Evolutionary conservation across 2,113 vertebrate genomes (phyloP).

Genomic region (Myiopsitta monachus): DNA sequence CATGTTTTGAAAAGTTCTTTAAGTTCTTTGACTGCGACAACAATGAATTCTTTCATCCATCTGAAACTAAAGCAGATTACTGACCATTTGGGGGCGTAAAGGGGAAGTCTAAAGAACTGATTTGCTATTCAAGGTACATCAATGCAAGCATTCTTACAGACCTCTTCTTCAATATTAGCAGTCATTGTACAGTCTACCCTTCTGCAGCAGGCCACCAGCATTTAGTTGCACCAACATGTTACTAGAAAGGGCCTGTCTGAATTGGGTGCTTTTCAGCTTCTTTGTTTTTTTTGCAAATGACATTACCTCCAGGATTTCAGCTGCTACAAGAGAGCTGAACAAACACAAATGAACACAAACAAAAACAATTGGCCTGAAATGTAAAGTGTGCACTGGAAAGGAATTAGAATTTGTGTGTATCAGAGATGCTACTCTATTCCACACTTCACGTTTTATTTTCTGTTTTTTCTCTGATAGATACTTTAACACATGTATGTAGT

Average conservation of each 20-base stretch:
- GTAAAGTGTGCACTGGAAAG: background rate
- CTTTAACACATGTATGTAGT: background rate
- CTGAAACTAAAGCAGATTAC: background rate
- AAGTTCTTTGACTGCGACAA: background rate
- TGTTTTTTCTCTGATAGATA: background rate
- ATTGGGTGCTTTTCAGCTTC: background rate
- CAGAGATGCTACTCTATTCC: background rate
- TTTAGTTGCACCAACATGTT: background rate
- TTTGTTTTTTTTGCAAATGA: background rate
- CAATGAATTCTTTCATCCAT: background rate
- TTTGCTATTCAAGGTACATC: background rate
- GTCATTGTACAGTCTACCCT: background rate
- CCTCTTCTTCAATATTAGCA: background rate
- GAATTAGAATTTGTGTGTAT: background rate
- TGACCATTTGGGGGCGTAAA: background rate
- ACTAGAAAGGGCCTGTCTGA: background rate
- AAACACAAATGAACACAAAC: background rate
- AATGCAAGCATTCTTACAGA: background rate
- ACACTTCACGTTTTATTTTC: background rate
- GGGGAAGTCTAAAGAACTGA: background rate
- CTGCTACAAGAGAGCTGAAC: background rate
- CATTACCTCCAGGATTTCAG: conserved; percentile 25
- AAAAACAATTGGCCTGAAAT: background rate
- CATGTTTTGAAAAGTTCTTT: background rate
- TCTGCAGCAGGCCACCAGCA: background rate